Conservation (phyloP, 2,888 invertebrate genomes). For the Digitonthophagus gazella region DNA sequence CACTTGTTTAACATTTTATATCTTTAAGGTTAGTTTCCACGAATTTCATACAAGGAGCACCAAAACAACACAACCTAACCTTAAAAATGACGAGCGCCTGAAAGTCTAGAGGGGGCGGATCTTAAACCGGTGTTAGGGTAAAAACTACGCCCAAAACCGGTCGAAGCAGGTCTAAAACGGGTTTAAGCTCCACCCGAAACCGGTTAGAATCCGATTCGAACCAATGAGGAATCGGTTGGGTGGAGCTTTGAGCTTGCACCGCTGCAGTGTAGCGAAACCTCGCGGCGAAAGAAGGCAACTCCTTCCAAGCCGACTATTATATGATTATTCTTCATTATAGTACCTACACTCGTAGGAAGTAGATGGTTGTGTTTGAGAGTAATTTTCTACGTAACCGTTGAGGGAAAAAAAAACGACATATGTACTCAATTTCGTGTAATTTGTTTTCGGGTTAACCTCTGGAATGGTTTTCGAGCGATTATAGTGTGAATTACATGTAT, state of each 20-base stretch:
- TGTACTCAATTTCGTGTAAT: constrained; percentile 53
- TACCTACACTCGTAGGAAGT: constrained; percentile 54
- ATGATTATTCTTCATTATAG: constrained; percentile 56
- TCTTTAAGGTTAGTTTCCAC: background rate
- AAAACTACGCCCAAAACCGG: constrained; percentile 29
- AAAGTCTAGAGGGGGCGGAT: constrained; percentile 48
- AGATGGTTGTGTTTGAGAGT: constrained; percentile 49
- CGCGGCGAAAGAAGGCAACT: constrained; percentile 48
- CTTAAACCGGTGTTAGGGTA: constrained; percentile 28
- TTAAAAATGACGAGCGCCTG: constrained; percentile 49
- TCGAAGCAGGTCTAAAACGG: constrained; percentile 37
- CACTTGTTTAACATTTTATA: background rate
- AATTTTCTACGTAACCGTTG: constrained; percentile 48
- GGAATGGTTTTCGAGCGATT: constrained; percentile 52
- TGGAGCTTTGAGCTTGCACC: constrained; percentile 35
- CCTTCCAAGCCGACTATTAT: constrained; percentile 52
- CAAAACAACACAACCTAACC: constrained; percentile 44
- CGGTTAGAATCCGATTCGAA: background rate
- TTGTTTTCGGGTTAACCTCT: constrained; percentile 51
- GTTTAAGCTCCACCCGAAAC: constrained; percentile 35
- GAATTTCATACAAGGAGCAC: background rate
- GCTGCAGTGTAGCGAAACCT: constrained; percentile 51
- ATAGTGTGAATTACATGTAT: constrained; percentile 53
- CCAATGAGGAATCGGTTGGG: constrained; percentile 41
- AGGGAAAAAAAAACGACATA: constrained; percentile 48